Evolutionary conservation across 2,113 vertebrate species (phyloP), one percentile per base, ranked within the genome.

Genomic region (Callipepla squamata): DNA sequence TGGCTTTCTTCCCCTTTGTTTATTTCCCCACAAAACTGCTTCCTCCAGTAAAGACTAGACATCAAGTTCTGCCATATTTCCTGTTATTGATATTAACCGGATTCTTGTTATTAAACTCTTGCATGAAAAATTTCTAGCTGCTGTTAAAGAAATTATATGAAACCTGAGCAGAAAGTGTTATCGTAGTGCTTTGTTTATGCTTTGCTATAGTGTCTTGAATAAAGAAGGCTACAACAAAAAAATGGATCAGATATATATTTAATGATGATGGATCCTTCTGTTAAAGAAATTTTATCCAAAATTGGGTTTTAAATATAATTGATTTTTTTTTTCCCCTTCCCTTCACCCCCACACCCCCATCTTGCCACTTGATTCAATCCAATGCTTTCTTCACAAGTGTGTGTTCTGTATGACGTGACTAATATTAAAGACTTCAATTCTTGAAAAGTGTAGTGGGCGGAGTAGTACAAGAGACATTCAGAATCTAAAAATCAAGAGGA

Each of bases 11-110:
- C 32, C 38, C 30, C 50, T 38, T 75, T 65, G 9, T 59, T 72
- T 86, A 30, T 85, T 77, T 87, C 73, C 67, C 81, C 53, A 73
- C 67, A 81, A 83, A 93, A 53, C 4, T 83, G 19, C 53, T 89
- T 6, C 17, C 34, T 89, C 18, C 17, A 61, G 8, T 65, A 73
- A 92, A 81, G 25, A 30, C 1, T 51, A 88, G 30, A 30, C 68
- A 80, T 55, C 9, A 65, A 44, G 9, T 78, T 83, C 34, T 83
- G n/a, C 11, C 47, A 9, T 15, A 3, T 81, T 58, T 92, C 79
- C n/a, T 62, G 5, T 51, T 70, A 6, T 34, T 75, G 67, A 22
- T 77, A 58, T 32, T 15, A 82, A 42, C 12, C 22, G 38, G 4
- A 45, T 48, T 20, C 34, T 65, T 79, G 34, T 59, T 59, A 32